phyloP scores from a whole-genome alignment of 2,113 vertebrate species.

The Siniperca knerii region DNA sequence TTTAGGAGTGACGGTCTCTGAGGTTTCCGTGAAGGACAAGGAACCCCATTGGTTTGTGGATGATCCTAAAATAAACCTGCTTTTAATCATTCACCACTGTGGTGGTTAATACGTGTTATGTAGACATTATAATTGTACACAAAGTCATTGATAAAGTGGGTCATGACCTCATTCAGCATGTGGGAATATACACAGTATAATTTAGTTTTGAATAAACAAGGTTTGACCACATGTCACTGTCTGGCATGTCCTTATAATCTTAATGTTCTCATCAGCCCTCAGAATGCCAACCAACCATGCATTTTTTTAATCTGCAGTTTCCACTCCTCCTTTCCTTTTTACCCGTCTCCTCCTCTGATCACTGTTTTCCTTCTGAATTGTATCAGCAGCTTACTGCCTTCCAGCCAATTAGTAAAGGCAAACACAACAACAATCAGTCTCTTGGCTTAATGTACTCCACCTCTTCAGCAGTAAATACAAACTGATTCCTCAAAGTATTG shows the following conservation, averaged over 20 bases:
- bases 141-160: conserved; percentile 59
- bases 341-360: conserved; percentile 64
- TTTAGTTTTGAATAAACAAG: conserved; percentile 73
- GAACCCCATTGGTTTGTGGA: conserved; percentile 20
- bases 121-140: conserved; percentile 41
- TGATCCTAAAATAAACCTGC: conserved; percentile 45
- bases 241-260: conserved; percentile 69
- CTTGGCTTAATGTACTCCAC: conserved; percentile 76
- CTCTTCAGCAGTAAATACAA: conserved; percentile 80
- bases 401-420: conserved; percentile 81
- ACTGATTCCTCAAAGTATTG: conserved; percentile 75
- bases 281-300: conserved; percentile 63
- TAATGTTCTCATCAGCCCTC: conserved; percentile 72
- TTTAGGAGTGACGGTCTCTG: conserved; percentile 50
- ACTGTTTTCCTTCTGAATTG: conserved; percentile 67
- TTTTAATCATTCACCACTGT: conserved; percentile 53
- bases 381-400: conserved; percentile 74
- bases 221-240: conserved; percentile 63
- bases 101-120: conserved; percentile 49
- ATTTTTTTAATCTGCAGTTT: conserved; percentile 71
- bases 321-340: conserved; percentile 46
- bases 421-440: conserved; percentile 78
- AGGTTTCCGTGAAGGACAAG: conserved; percentile 47
- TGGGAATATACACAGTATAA: conserved; percentile 60
- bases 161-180: conserved; percentile 63